Percentiles rank a stretch among this genome's conserved stretches.
phyloP scores from a whole-genome alignment of 1,140 invertebrate species.

The Drosophila oshimai region DNA sequence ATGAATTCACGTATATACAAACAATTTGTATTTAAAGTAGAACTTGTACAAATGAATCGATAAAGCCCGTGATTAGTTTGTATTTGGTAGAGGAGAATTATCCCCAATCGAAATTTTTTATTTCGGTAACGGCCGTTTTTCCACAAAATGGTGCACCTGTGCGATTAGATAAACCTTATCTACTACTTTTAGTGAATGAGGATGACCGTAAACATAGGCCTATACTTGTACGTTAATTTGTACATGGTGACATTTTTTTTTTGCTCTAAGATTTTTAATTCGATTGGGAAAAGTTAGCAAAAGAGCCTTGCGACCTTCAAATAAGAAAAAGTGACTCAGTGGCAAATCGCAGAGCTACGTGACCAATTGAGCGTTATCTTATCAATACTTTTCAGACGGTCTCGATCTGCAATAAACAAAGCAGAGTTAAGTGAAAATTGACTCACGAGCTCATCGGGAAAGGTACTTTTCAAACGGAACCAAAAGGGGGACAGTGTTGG shows the following conservation, averaged over 20 bases:
- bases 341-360: constrained; percentile 42
- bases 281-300: constrained; percentile 18
- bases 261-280: not conserved
- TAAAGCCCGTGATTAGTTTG: not conserved
- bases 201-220: constrained; percentile 24
- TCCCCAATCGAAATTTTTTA: not conserved
- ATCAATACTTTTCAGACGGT: constrained; percentile 17
- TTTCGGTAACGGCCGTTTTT: not conserved
- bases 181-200: constrained; percentile 19
- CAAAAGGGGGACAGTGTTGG: constrained; percentile 10
- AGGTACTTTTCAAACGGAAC: not conserved
- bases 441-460: constrained; percentile 12
- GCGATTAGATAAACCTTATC: constrained; percentile 60
- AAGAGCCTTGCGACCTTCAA: not conserved
- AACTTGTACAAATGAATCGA: no score
- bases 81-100: not conserved
- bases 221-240: not conserved
- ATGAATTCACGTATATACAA: no score
- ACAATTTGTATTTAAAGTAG: no score
- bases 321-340: constrained; percentile 16
- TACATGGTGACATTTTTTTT: not conserved
- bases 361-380: constrained; percentile 49
- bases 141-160: constrained; percentile 35
- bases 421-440: constrained; percentile 5
- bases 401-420: constrained; percentile 7